These are phyloP conservation scores for Drosophila setosimentum DNA, from an alignment of 2,888 invertebrate genomes.

Conservation along the genomic window DNA sequence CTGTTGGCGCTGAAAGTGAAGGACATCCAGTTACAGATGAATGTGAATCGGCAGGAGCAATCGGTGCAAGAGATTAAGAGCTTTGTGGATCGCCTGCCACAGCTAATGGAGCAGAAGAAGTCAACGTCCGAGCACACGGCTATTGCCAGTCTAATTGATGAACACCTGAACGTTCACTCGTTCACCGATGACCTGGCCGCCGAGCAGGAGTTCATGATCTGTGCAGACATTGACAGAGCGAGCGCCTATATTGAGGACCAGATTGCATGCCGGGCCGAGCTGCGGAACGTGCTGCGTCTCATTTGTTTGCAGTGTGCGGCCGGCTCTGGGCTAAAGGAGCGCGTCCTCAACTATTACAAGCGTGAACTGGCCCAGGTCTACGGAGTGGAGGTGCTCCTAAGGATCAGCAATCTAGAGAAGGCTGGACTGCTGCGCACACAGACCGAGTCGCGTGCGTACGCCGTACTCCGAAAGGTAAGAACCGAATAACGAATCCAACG, in stretches of 20 bases:
- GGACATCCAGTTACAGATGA: slow-evolving; percentile 93
- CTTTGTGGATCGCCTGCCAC: slow-evolving; percentile 95
- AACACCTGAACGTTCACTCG: slow-evolving; percentile 90
- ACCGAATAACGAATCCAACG: background rate
- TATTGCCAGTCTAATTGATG: slow-evolving; percentile 97
- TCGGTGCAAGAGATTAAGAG: slow-evolving; percentile 98
- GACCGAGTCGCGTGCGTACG: slow-evolving; percentile 90
- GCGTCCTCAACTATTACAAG: slow-evolving; percentile 91
- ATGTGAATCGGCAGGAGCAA: slow-evolving; percentile 93
- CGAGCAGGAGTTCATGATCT: slow-evolving; percentile 97
- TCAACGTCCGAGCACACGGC: slow-evolving; percentile 95
- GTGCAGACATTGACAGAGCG: slow-evolving; percentile 95
- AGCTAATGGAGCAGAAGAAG: slow-evolving; percentile 93
- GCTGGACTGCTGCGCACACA: slow-evolving; percentile 92
- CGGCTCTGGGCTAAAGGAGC: slow-evolving; percentile 96
- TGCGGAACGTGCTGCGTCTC: slow-evolving; percentile 93
- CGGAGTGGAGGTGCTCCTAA: slow-evolving; percentile 93
- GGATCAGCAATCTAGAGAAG: slow-evolving; percentile 94
- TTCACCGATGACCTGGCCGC: slow-evolving; percentile 92
- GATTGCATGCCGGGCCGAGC: slow-evolving; percentile 93
- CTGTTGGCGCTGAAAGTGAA: slow-evolving; percentile 94
- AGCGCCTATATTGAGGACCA: slow-evolving; percentile 96
- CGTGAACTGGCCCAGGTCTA: slow-evolving; percentile 93
- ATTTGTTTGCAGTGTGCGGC: slow-evolving; percentile 97
- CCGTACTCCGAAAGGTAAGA: slow-evolving; percentile 90